Conservation (phyloP, 1,140 invertebrate genomes). For the Pseudomyrmex dendroicus region DNA sequence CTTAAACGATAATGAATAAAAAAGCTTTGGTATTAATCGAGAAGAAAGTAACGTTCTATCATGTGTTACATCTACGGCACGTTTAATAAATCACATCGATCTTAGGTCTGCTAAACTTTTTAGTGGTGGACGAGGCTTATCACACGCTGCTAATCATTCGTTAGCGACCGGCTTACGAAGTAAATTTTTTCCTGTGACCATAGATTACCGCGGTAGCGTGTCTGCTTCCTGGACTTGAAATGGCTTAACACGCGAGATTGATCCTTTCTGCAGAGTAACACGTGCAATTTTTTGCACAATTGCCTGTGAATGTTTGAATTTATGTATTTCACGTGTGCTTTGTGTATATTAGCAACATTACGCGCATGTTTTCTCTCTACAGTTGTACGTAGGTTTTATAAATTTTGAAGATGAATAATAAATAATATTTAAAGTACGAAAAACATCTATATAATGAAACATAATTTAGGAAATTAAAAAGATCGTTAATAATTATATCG, state of each 20-base stretch:
- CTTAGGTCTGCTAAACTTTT: slow-evolving; percentile 20
- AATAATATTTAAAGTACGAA: no score
- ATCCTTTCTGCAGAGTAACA: slow-evolving; percentile 8
- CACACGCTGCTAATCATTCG: slow-evolving; percentile 36
- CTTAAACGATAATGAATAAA: background rate
- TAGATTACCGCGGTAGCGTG: slow-evolving; percentile 39
- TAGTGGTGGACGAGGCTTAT: slow-evolving; percentile 30
- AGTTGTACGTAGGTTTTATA: no score
- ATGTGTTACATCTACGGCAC: background rate
- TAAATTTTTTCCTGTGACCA: slow-evolving; percentile 36
- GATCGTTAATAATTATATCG: no score
- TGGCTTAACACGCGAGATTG: slow-evolving; percentile 59
- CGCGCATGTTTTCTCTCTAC: background rate
- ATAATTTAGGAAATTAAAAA: no score
- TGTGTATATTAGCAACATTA: background rate
- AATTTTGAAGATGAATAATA: no score
- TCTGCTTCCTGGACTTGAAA: slow-evolving; percentile 42
- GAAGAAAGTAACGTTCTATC: background rate
- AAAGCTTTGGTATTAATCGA: background rate
- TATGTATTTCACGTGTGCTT: background rate
- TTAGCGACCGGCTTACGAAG: slow-evolving; percentile 5
- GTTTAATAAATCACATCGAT: slow-evolving; percentile 37
- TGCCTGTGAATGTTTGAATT: background rate
- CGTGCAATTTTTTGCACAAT: slow-evolving; percentile 8
- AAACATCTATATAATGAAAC: no score